Percentiles rank a stretch among this genome's conserved stretches.
These are phyloP conservation scores for Phataginus tricuspis DNA, from an alignment of 2,797 vertebrate species.

Conservation along the genomic window DNA sequence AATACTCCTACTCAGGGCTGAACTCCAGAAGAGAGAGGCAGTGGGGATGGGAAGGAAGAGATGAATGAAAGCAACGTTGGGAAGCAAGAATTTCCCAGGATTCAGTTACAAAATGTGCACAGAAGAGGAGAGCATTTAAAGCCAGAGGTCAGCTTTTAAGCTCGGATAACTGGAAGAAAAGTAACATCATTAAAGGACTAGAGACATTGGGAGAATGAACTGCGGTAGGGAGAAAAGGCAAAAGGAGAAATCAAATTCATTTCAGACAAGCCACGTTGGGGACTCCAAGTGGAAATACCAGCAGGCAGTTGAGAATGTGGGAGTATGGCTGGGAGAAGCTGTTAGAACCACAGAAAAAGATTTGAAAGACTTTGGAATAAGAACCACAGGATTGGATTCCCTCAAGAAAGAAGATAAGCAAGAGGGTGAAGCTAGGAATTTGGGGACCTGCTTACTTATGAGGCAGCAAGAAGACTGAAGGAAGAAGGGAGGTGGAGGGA, in stretches of 20 bases:
- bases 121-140: not conserved
- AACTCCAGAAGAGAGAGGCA: not conserved
- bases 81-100: not conserved
- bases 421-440: not conserved
- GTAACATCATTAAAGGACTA: not conserved
- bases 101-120: not conserved
- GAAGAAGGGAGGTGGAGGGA: not conserved
- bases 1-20: not conserved
- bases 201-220: not conserved
- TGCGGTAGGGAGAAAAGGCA: not conserved
- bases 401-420: not conserved
- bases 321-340: not conserved
- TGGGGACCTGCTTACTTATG: not conserved
- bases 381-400: not conserved
- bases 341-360: not conserved
- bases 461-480: not conserved
- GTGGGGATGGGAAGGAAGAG: not conserved
- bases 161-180: not conserved
- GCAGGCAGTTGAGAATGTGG: not conserved
- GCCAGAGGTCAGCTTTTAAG: not conserved
- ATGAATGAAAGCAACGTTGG: too few species aligned
- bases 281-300: not conserved
- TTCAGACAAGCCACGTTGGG: not conserved
- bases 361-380: not conserved
- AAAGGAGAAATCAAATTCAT: not conserved